Percentiles rank a stretch among this genome's conserved stretches.
phyloP scores from a whole-genome alignment of 2,113 vertebrate species.

The Prionailurus viverrinus region DNA sequence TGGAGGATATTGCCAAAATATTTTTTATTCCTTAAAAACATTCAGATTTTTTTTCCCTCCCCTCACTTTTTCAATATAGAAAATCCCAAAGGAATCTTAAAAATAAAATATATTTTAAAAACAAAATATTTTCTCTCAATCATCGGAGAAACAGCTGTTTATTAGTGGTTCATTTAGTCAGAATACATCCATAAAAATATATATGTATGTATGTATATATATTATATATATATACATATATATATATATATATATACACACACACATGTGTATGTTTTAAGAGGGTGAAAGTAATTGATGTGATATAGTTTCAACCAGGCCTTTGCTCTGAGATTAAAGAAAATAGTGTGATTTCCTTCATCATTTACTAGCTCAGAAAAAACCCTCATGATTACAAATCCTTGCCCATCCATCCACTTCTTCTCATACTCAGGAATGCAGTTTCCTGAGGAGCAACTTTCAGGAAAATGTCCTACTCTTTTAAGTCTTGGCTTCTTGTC shows the following conservation, averaged over 20 bases:
- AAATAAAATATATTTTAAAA: constrained; percentile 69
- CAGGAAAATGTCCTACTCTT: not conserved
- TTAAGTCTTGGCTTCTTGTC: constrained; percentile 23
- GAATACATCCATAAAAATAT: not conserved
- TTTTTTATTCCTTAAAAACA: constrained; percentile 60
- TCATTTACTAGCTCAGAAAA: not conserved
- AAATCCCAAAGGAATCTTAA: constrained; percentile 59
- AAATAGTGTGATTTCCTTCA: not conserved
- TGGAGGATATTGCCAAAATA: constrained; percentile 25
- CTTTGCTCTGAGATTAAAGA: constrained; percentile 20
- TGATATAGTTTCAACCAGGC: not conserved
- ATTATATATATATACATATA: too few relatives aligned
- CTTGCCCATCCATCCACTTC: not conserved
- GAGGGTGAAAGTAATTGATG: not conserved
- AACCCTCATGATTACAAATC: not conserved
- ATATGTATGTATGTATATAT: not conserved
- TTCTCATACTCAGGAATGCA: not conserved
- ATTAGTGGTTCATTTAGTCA: constrained; percentile 3
- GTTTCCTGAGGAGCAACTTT: constrained; percentile 17
- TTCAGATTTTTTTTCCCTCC: not conserved
- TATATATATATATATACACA: fast-evolving
- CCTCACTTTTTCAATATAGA: constrained; percentile 23
- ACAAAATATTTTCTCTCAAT: constrained; percentile 53
- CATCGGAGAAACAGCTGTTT: constrained; percentile 25
- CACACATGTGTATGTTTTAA: not conserved